Conservation (phyloP, 30 jellyfish, hydroid and myxozoan genomes). For the Turritopsis dohrnii region DNA sequence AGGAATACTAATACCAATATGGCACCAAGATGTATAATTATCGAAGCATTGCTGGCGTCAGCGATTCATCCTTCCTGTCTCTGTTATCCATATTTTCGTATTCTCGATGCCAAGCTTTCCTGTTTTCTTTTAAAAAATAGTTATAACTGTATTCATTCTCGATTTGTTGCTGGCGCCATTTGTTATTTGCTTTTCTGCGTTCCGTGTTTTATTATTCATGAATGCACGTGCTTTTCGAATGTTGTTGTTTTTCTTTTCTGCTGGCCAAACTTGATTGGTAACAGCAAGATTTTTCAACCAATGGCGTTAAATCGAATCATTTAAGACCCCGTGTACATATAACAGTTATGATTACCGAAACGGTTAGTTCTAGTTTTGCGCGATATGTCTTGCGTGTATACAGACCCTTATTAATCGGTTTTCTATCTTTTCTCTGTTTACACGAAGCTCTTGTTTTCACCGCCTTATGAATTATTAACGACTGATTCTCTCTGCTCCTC, state of each 20-base stretch:
- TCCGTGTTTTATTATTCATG: not conserved
- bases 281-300: not conserved
- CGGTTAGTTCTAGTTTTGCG: too few species aligned
- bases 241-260: not conserved
- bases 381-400: not conserved
- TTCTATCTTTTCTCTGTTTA: not conserved
- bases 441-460: not conserved
- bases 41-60: not conserved
- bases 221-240: not conserved
- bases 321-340: not conserved
- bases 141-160: not conserved
- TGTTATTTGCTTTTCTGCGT: not conserved
- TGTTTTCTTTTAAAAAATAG: not conserved
- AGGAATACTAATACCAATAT: not conserved
- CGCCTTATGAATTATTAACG: not conserved
- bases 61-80: not conserved
- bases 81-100: not conserved
- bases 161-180: not conserved
- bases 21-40: not conserved
- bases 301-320: too few species aligned
- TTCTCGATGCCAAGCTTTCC: not conserved
- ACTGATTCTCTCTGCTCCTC: not conserved
- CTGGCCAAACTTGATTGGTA: not conserved
- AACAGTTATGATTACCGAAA: too few species aligned
- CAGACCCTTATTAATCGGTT: not conserved